Base-by-base conservation (phyloP, 2,888 invertebrate genomes). In the Cyclophora albipunctata region DNA sequence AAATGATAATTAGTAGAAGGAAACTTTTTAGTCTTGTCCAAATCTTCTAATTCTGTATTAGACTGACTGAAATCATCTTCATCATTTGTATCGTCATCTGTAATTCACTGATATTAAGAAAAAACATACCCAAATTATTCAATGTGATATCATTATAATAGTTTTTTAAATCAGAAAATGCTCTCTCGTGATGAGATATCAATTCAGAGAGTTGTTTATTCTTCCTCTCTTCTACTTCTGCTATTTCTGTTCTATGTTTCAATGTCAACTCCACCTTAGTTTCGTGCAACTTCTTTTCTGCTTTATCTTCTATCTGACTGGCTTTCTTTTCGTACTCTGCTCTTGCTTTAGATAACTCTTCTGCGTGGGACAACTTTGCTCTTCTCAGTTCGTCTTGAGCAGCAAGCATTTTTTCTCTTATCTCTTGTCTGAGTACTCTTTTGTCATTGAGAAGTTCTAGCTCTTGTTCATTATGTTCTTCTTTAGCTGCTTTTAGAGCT, bases 121-220 rank as follows among this genome's bases (percentile, higher is more conserved):
- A 35, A 4, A 34, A 51, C 70, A 66, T 57, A 83, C 96, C 95
- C 59, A 98, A 89, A 81, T 98, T 98, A 77, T 98, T 98, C 7
- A 97, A 86, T 0, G 97, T 97, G 48, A 98, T 97, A 67, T 98
- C 97, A 69, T 97, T 97, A 72, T 98, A 98, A 82, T 98, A 98
- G 78, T 94, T 95, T 77, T 97, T 98, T 84, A 98, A 93, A 75
- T 98, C 96, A 44, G 92, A 91, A 73, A 97, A 96, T 0, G 96
- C 94, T 63, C 92, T 92, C 57, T 96, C 96, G 70, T 98, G 97
- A 67, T 94, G 92, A 40, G 91, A 90, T 58, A 95, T 95, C 53
- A 98, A 81, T 42, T 93, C 93, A 5, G 93, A 91, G 3, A 98
- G 91, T 73, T 97, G 97, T 47, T 92, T 92, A 78, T 97, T 97